These are phyloP conservation scores for Corbicula japonica DNA, from an alignment of 2,888 invertebrate species.

Conservation along the genomic window DNA sequence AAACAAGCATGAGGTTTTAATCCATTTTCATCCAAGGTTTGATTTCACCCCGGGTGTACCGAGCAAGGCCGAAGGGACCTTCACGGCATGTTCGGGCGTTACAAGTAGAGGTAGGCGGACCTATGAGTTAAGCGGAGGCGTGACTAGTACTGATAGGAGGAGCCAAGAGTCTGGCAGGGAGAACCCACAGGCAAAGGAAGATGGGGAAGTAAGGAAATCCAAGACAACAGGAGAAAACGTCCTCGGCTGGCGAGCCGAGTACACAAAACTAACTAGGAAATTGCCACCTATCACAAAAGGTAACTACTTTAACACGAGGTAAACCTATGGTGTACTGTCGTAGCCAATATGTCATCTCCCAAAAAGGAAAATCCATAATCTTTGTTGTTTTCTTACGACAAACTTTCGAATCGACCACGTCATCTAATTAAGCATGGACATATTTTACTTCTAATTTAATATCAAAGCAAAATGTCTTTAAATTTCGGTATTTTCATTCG, in stretches of 20 bases:
- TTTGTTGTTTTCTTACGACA: too few species aligned
- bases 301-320: not conserved
- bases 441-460: too few species aligned
- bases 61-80: slow-evolving; percentile 1
- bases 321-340: not conserved
- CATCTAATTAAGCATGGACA: too few species aligned
- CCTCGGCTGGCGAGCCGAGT: not conserved
- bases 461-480: too few species aligned
- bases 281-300: slow-evolving; percentile 16
- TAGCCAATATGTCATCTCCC: too few species aligned
- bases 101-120: not conserved
- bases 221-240: not conserved
- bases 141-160: not conserved
- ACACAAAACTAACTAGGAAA: not conserved
- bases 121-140: not conserved
- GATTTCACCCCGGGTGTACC: slow-evolving; percentile 3
- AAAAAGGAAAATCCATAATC: too few species aligned
- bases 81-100: not conserved
- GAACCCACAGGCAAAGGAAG: slow-evolving; percentile 43
- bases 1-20: too few species aligned
- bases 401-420: too few species aligned
- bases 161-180: slow-evolving; percentile 36
- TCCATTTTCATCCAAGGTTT: too few species aligned
- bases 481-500: too few species aligned
- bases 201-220: slow-evolving; percentile 34